Conservation (phyloP, 1,140 invertebrate species). For the Colletes gigas region DNA sequence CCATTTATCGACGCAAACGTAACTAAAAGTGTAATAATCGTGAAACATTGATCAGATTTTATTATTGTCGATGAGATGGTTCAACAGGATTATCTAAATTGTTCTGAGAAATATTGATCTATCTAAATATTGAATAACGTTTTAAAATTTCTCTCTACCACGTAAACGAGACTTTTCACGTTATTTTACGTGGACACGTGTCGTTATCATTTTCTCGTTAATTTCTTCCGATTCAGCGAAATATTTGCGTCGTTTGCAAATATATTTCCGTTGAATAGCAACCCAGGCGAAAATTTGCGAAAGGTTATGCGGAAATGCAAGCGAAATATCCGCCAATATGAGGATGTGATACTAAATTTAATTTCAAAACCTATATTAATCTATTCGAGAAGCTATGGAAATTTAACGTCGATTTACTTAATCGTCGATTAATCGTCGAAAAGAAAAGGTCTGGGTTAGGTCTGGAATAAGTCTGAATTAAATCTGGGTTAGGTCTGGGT, state of each 20-base stretch:
- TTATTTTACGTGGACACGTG: neutral
- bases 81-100: no score
- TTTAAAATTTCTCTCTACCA: neutral
- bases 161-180: neutral
- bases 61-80: neutral
- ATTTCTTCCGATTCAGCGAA: neutral
- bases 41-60: no score
- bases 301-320: neutral
- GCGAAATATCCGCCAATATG: neutral
- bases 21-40: no score
- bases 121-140: neutral
- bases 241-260: neutral
- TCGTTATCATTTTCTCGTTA: neutral
- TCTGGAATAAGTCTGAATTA: no score
- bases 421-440: no score
- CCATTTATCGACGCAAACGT: no score
- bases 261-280: neutral
- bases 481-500: no score
- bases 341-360: neutral
- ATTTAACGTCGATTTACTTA: constrained; percentile 1
- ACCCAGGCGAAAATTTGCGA: neutral
- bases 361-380: neutral
- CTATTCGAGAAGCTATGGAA: neutral
- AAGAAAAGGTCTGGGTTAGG: no score
- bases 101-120: neutral